phyloP scores from a whole-genome alignment of 1,140 invertebrate species.

The Drosophila hydei region DNA sequence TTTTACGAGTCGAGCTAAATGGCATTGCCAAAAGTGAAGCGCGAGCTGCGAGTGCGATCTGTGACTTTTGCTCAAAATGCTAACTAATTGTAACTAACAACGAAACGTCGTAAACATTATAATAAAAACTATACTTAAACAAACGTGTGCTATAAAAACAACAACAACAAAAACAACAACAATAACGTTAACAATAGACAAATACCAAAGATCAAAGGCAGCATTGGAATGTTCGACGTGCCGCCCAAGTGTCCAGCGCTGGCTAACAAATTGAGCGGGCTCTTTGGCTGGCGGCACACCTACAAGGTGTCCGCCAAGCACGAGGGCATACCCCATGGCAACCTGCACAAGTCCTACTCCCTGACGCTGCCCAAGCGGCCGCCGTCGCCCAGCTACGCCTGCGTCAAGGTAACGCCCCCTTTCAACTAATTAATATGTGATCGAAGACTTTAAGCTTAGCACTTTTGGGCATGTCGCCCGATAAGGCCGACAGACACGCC shows the following conservation, averaged over 20 bases:
- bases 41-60: slow-evolving; percentile 16
- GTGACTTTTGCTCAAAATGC: slow-evolving; percentile 31
- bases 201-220: slow-evolving; percentile 30
- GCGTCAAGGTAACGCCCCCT: slow-evolving; percentile 60
- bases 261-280: slow-evolving; percentile 88
- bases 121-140: slow-evolving; percentile 12
- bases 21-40: background rate
- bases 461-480: slow-evolving; percentile 1
- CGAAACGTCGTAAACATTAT: slow-evolving; percentile 1
- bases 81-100: slow-evolving; percentile 29
- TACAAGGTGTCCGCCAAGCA: slow-evolving; percentile 90
- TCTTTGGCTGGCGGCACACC: slow-evolving; percentile 90
- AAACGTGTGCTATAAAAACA: slow-evolving; percentile 12
- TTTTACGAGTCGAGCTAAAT: slow-evolving; percentile 6
- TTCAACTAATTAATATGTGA: slow-evolving; percentile 10
- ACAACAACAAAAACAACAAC: background rate
- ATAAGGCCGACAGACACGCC: slow-evolving; percentile 8
- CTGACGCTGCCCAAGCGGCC: slow-evolving; percentile 79
- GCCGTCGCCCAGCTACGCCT: slow-evolving; percentile 67
- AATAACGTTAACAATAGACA: background rate
- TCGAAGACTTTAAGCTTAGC: background rate
- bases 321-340: slow-evolving; percentile 86
- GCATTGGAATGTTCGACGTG: slow-evolving; percentile 74
- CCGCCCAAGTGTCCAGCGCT: slow-evolving; percentile 86
- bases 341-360: slow-evolving; percentile 82